Base-by-base conservation (phyloP, 1,140 invertebrate genomes). In the Zaprionus vittiger region DNA sequence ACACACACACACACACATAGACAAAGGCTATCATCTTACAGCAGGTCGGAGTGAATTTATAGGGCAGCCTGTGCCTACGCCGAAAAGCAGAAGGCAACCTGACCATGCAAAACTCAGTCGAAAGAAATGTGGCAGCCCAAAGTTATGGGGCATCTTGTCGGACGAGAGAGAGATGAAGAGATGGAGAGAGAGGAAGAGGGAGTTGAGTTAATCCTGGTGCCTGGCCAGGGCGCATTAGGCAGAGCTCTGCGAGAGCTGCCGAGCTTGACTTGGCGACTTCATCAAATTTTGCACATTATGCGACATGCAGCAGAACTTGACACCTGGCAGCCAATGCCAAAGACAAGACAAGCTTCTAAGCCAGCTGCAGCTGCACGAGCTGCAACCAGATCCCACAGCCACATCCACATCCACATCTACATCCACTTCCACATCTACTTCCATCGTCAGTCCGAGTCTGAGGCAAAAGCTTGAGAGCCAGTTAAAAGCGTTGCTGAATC, bases 401-500 rank as follows among this genome's bases (percentile, higher is more conserved):
- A 34, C 31, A 34, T 11, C 31, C 31, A 34, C 31, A 34, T 11
- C 31, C 31, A 34, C 31, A 34, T 9, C 31, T 0, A 31, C 9
- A 11, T 7, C 28, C 28, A 31, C 28, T 2, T 2, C 1, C 28
- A 31, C 7, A 9, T 9, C 31, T 7, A 34, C 28, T 31, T 31
- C 37, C 41, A 47, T 7, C 7, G n/a, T n/a, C 41, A 17, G 15
- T 17, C 7, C 15, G 15, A n/a, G 37, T 12, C 14, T 20, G 49
- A 64, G 56, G 72, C 56, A 69, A 72, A 78, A 82, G 82, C 82
- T 86, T 60, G 80, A 65, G 69, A 79, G 81, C 86, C 81, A 90
- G 85, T 90, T 90, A 90, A 90, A 90, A 90, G 85, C 79, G 81
- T 79, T 90, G 86, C 85, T 90, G 85, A 91, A 90, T 90, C 86